Evolutionary conservation across 2,888 invertebrate species (phyloP), one percentile per base, ranked within the genome.

Genomic region (Lithophane semibrunnea): DNA sequence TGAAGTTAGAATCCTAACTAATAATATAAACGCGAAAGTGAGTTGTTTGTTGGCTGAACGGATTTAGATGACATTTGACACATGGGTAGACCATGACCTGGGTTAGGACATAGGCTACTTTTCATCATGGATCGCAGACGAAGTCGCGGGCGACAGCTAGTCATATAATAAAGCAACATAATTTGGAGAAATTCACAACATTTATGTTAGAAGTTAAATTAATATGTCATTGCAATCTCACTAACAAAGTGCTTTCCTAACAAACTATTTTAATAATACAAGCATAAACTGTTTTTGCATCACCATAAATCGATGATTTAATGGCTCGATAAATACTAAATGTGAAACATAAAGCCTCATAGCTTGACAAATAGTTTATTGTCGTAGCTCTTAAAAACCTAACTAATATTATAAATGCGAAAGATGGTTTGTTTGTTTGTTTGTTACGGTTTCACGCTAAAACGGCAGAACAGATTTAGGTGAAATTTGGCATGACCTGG

Each of bases 331-430:
- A 87, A 85, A 87, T 88, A 80, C 67, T 79, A 71, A 88, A 87
- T 80, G 63, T 61, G 68, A 74, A 72, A 71, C 66, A 80, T 88
- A 87, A 85, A 87, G 71, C 71, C 80, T 66, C 24, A 29, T 21
- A 66, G 29, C 24, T 52, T 69, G 60, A 83, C 80, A 83, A 86
- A 83, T 77, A 66, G 74, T 77, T 79, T 77, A 81, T 80, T 85
- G 66, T 73, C 79, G 71, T 67, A 60, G 64, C 61, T 83, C 86
- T 88, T 88, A 90, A 90, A 89, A 91, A 91, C 2, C 37, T 37
- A 37, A 37, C 37, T 37, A 37, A 37, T 37, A 37, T 37, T 37
- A 37, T 37, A 37, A 37, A 4, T 37, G 37, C 37, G 37, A 37
- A 37, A 37, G 37, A 3, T 1, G 37, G 37, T 37, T 29, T 29